These are phyloP conservation scores for Oscheius sp. DNA, from an alignment of 2,888 invertebrate genomes.

Conservation along the genomic window DNA sequence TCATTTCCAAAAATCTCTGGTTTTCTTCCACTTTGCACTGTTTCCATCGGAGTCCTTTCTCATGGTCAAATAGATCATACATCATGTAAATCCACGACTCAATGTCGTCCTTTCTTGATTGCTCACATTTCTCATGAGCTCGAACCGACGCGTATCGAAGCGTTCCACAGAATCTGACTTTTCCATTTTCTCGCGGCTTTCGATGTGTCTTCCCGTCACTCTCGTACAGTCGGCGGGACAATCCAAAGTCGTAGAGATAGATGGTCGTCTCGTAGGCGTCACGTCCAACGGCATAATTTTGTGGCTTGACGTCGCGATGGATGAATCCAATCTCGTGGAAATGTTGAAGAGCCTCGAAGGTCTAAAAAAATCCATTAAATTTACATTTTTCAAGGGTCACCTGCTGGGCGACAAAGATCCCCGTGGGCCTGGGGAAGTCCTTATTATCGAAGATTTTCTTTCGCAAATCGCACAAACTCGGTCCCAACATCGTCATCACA, in stretches of 20 bases:
- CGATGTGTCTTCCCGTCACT: conserved; percentile 43
- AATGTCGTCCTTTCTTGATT: conserved; percentile 79
- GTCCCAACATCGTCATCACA: neutral
- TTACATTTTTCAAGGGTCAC: no score
- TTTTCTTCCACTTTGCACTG: neutral
- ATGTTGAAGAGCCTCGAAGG: conserved; percentile 59
- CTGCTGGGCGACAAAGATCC: neutral
- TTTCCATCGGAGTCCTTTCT: neutral
- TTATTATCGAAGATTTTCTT: neutral
- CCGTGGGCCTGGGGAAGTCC: neutral
- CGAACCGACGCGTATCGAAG: conserved; percentile 99
- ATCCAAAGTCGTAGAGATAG: conserved; percentile 95
- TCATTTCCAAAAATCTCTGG: neutral
- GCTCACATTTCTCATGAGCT: conserved; percentile 99
- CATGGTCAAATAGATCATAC: neutral
- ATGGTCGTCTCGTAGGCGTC: conserved; percentile 93
- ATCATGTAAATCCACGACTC: conserved; percentile 77
- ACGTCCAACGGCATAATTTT: conserved; percentile 95
- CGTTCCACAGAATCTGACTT: conserved; percentile 87
- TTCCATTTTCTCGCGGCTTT: conserved; percentile 46
- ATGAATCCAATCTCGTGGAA: conserved; percentile 65
- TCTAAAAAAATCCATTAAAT: no score
- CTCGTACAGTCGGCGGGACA: conserved; percentile 31
- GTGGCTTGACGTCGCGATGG: conserved; percentile 90
- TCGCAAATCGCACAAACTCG: neutral